These are phyloP conservation scores for Cirrhinus molitorella DNA, from an alignment of 2,797 vertebrate species.

Conservation along the genomic window DNA sequence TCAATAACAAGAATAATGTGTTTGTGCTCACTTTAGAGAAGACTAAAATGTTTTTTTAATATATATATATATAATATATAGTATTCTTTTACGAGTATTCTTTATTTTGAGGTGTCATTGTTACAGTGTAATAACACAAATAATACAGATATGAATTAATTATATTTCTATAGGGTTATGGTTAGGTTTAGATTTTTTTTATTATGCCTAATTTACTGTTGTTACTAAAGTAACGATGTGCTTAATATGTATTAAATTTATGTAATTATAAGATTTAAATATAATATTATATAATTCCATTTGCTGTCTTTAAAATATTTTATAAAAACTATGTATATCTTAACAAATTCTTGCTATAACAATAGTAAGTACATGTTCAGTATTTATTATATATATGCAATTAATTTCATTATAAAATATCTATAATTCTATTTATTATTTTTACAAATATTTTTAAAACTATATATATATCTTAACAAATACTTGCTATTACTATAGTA, in stretches of 20 bases:
- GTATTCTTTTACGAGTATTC: too few relatives aligned
- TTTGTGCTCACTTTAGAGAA: conserved; percentile 3
- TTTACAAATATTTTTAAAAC: background rate
- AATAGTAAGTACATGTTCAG: background rate
- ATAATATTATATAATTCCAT: background rate
- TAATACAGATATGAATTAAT: too few relatives aligned
- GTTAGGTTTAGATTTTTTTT: background rate
- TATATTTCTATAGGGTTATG: background rate
- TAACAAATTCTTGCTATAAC: background rate
- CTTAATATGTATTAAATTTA: background rate
- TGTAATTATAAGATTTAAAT: background rate
- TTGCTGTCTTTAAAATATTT: background rate
- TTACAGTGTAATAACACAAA: background rate
- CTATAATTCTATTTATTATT: background rate
- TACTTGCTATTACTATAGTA: background rate
- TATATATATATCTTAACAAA: background rate
- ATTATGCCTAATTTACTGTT: background rate
- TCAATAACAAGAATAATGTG: background rate
- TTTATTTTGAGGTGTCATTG: background rate
- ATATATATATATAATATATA: too few relatives aligned
- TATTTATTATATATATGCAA: background rate
- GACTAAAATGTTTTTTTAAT: background rate
- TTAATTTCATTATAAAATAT: too few relatives aligned
- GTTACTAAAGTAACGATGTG: background rate
- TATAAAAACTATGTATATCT: background rate